phyloP scores from a whole-genome alignment of 2,888 invertebrate species.

The Cartodere bifasciata region DNA sequence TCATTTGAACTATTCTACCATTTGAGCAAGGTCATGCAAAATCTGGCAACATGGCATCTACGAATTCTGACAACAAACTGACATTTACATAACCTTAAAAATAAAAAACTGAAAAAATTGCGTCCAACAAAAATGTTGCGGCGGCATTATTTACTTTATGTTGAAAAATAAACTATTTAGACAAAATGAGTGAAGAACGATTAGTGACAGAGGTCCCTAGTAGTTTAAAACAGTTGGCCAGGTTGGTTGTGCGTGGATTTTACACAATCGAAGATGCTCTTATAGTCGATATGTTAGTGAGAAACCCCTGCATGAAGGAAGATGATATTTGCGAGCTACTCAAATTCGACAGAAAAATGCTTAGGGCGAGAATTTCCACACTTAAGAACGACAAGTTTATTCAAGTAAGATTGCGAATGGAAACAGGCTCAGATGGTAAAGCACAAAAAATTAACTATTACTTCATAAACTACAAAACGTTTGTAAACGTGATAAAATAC shows the following conservation, averaged over 20 bases:
- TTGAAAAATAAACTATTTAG: too few relatives aligned
- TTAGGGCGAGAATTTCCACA: constrained; percentile 74
- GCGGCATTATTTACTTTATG: too few relatives aligned
- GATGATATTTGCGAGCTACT: constrained; percentile 82
- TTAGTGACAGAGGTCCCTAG: constrained; percentile 87
- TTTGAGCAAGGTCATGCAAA: too few relatives aligned
- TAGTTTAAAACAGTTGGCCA: constrained; percentile 80
- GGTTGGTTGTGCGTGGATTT: constrained; percentile 85
- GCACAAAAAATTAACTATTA: constrained; percentile 95
- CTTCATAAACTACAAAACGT: constrained; percentile 93
- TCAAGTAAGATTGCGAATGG: constrained; percentile 85
- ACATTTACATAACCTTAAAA: too few relatives aligned
- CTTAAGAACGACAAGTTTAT: constrained; percentile 88
- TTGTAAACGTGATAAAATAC: constrained; percentile 96
- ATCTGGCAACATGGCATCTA: too few relatives aligned
- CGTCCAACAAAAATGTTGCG: too few relatives aligned
- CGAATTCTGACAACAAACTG: too few relatives aligned
- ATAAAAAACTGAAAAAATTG: too few relatives aligned
- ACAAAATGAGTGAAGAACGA: constrained; percentile 56
- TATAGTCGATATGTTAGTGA: constrained; percentile 88
- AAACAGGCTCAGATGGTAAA: constrained; percentile 88
- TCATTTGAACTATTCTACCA: too few relatives aligned
- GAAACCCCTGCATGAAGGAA: constrained; percentile 91
- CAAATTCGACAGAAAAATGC: constrained; percentile 88
- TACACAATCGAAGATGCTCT: constrained; percentile 89